phyloP scores from a whole-genome alignment of 2,888 invertebrate species.

The Hydraecia micacea region DNA sequence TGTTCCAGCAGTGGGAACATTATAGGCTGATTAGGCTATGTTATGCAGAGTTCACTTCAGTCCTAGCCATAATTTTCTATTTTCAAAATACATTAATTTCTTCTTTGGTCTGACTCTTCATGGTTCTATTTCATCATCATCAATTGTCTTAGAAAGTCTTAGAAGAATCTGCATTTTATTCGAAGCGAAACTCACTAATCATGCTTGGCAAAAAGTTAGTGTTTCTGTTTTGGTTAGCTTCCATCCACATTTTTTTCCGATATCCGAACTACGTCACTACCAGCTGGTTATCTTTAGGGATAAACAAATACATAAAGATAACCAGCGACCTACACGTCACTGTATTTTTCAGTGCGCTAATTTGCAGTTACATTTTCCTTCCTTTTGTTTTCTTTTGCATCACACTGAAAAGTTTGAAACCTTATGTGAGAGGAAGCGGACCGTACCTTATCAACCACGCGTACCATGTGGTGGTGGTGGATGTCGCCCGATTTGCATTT shows the following conservation, averaged over 20 bases:
- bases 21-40: too few species aligned
- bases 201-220: background rate
- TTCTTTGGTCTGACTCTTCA: background rate
- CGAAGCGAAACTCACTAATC: too few species aligned
- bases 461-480: too few species aligned
- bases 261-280: background rate
- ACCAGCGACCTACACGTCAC: conserved; percentile 13
- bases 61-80: background rate
- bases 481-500: background rate
- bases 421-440: background rate
- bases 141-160: background rate
- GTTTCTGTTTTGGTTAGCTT: background rate
- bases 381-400: background rate
- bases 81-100: background rate
- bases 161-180: background rate
- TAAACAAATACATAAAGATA: conserved; percentile 2
- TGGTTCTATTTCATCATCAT: background rate
- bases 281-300: background rate
- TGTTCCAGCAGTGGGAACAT: too few species aligned
- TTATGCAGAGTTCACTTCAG: background rate
- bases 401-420: background rate
- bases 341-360: conserved; percentile 3
- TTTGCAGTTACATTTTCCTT: background rate
- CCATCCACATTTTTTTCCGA: background rate
- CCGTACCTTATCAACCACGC: too few species aligned